Evolutionary conservation across 2,888 invertebrate species (phyloP).

Genomic region (Oscheius sp.): DNA sequence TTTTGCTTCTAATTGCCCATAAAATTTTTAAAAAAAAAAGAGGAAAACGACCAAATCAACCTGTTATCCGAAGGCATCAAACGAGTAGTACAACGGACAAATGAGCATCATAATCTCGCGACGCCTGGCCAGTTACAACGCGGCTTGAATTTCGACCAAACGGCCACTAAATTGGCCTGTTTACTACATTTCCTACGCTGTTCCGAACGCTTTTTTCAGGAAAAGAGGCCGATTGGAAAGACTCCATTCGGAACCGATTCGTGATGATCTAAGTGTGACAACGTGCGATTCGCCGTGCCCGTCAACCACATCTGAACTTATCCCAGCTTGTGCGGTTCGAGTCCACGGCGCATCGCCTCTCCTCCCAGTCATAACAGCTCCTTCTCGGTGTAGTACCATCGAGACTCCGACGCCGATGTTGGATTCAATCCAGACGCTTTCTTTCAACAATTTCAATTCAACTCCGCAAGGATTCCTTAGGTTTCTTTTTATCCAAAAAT

Average conservation of each 20-base stretch:
- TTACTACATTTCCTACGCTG: slow-evolving; percentile 11
- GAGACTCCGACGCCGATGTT: slow-evolving; percentile 34
- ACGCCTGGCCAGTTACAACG: slow-evolving; percentile 20
- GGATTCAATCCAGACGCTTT: slow-evolving; percentile 24
- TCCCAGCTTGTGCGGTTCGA: slow-evolving; percentile 50
- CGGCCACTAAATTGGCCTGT: slow-evolving; percentile 7
- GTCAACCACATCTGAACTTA: slow-evolving; percentile 56
- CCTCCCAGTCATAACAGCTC: slow-evolving; percentile 29
- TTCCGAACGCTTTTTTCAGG: slow-evolving; percentile 19
- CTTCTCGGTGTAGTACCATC: slow-evolving; percentile 26
- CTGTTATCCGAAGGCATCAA: neutral
- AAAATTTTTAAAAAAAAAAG: neutral
- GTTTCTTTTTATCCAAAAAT: neutral
- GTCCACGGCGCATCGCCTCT: slow-evolving; percentile 20
- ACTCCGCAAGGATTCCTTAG: slow-evolving; percentile 35
- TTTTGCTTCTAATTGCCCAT: neutral
- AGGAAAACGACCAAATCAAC: neutral
- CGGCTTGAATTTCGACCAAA: slow-evolving; percentile 15
- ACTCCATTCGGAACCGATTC: slow-evolving; percentile 36
- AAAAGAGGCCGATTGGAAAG: slow-evolving; percentile 43
- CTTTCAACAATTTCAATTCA: slow-evolving; percentile 37
- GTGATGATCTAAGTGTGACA: slow-evolving; percentile 31
- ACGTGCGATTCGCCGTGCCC: slow-evolving; percentile 52
- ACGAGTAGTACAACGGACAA: slow-evolving; percentile 5
- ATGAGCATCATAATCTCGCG: slow-evolving; percentile 8